These are phyloP conservation scores for Lysiphlebus fabarum DNA, from an alignment of 1,140 invertebrate species.

Conservation along the genomic window DNA sequence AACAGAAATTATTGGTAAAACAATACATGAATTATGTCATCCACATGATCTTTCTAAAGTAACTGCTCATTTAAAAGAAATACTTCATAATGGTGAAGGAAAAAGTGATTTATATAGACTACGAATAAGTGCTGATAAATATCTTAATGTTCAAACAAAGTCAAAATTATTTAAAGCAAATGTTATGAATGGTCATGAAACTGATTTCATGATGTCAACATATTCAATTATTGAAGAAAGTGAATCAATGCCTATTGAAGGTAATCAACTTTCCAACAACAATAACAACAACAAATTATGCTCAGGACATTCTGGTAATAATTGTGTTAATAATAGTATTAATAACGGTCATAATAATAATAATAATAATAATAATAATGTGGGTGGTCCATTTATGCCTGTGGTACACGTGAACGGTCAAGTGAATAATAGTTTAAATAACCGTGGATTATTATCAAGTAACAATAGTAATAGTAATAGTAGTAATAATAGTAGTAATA, in stretches of 20 bases:
- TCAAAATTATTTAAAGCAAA: conserved; percentile 78
- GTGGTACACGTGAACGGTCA: conserved; percentile 51
- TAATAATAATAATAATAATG: conserved; percentile 51
- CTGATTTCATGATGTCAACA: conserved; percentile 88
- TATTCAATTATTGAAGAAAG: conserved; percentile 73
- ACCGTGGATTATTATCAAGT: too few relatives aligned
- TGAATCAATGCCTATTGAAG: conserved; percentile 57
- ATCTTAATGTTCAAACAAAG: conserved; percentile 82
- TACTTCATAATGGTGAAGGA: conserved; percentile 64
- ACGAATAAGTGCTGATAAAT: conserved; percentile 70
- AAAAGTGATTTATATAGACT: conserved; percentile 77
- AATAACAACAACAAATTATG: conserved; percentile 47
- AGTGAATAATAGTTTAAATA: conserved; percentile 29
- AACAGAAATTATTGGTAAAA: conserved; percentile 66
- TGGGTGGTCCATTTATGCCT: conserved; percentile 52
- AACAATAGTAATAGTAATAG: conserved; percentile 21
- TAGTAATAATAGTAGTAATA: conserved; percentile 12
- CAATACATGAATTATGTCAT: conserved; percentile 76
- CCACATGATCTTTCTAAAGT: conserved; percentile 71
- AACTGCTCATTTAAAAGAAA: conserved; percentile 72
- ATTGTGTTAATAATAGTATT: conserved; percentile 53
- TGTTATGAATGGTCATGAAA: conserved; percentile 62
- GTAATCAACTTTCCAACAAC: conserved; percentile 54
- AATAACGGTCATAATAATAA: conserved; percentile 49
- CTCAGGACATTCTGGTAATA: conserved; percentile 55